phyloP scores from a whole-genome alignment of 2,113 vertebrate species.

The Uropsilus gracilis region DNA sequence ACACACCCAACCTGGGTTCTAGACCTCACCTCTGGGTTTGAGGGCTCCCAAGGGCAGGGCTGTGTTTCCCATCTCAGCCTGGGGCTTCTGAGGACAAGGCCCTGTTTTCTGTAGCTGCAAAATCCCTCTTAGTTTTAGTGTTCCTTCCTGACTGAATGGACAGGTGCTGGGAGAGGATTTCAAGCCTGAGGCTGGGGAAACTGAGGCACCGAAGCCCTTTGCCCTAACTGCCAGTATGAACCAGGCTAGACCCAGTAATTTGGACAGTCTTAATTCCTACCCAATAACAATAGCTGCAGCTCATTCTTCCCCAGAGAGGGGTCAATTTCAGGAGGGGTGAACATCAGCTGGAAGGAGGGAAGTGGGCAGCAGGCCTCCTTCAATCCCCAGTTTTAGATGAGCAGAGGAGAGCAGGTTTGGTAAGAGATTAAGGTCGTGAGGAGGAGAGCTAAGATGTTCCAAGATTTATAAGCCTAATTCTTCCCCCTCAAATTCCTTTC shows the following conservation, averaged over 20 bases:
- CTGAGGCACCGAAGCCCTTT: background rate
- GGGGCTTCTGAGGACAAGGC: constrained; percentile 48
- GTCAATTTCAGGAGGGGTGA: background rate
- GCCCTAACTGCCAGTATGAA: background rate
- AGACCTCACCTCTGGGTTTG: constrained; percentile 59
- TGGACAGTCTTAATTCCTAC: background rate
- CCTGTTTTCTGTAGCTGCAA: constrained; percentile 25
- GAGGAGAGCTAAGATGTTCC: constrained; percentile 12
- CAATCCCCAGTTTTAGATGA: background rate
- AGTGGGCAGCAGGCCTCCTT: constrained; percentile 8
- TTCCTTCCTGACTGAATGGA: constrained; percentile 28
- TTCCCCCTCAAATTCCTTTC: constrained; percentile 71
- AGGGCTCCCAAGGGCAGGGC: constrained; percentile 41
- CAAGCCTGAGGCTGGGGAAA: constrained; percentile 43
- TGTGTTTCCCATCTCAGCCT: background rate
- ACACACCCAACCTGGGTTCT: constrained; percentile 41
- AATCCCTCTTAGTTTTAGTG: constrained; percentile 8
- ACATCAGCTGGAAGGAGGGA: background rate
- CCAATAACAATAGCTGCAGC: background rate
- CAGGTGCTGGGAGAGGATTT: constrained; percentile 5
- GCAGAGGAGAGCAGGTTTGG: constrained; percentile 71
- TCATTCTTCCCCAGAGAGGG: background rate
- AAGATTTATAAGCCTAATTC: constrained; percentile 69
- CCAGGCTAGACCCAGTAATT: background rate
- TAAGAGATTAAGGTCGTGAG: constrained; percentile 59